These are phyloP conservation scores for Sphenodon punctatus DNA, from an alignment of 2,797 vertebrate species.

Conservation along the genomic window DNA sequence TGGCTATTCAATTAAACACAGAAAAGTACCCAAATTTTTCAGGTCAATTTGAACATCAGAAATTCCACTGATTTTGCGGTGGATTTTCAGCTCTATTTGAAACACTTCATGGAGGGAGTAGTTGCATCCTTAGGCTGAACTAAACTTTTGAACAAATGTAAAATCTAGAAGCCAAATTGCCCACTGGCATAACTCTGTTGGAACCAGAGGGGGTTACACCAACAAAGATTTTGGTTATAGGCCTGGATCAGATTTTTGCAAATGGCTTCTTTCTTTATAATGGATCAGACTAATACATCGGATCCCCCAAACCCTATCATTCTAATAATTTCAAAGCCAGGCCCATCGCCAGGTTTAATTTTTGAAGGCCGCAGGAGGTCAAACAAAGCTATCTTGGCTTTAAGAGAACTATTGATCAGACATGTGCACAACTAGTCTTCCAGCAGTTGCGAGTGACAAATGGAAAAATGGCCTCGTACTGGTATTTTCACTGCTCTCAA, in stretches of 20 bases:
- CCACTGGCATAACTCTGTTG: too few species aligned
- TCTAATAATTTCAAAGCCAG: rapidly evolving
- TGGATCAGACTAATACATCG: not conserved
- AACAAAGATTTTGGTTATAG: too few species aligned
- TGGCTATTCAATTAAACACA: too few species aligned
- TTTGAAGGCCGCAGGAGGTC: not conserved
- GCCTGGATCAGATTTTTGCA: not conserved
- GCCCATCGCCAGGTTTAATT: not conserved
- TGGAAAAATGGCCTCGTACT: not conserved
- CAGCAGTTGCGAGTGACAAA: not conserved
- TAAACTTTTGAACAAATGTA: too few species aligned
- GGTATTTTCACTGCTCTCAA: not conserved
- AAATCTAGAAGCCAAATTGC: too few species aligned
- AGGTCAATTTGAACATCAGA: too few species aligned
- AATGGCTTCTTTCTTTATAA: not conserved
- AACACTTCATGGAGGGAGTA: too few species aligned
- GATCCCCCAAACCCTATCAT: rapidly evolving
- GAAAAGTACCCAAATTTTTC: too few species aligned
- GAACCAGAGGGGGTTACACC: too few species aligned
- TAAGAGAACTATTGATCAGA: not conserved
- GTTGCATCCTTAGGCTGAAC: too few species aligned
- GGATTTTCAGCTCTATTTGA: too few species aligned
- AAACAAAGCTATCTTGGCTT: not conserved
- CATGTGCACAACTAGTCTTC: not conserved
- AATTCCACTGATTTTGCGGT: not conserved